phyloP scores from a whole-genome alignment of 2,797 vertebrate species.

The Leuciscus waleckii region DNA sequence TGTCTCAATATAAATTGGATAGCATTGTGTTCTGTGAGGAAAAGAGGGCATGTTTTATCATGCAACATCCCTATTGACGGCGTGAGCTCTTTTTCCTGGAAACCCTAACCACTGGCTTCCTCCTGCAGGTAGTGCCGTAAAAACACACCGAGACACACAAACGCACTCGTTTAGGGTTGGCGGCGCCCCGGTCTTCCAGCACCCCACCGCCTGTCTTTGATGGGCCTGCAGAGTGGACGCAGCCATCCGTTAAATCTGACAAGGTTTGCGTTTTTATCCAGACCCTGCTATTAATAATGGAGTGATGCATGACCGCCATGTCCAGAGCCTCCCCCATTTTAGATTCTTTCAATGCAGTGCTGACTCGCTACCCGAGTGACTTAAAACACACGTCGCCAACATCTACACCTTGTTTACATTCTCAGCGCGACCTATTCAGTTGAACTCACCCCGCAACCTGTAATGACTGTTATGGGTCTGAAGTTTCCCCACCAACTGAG shows the following conservation, averaged over 20 bases:
- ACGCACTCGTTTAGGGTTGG: constrained; percentile 24
- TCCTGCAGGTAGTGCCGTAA: constrained; percentile 35
- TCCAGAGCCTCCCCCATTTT: constrained; percentile 70
- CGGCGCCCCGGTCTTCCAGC: constrained; percentile 9
- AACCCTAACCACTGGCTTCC: background rate
- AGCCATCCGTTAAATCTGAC: constrained; percentile 91
- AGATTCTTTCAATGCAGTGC: constrained; percentile 42
- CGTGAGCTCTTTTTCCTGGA: constrained; percentile 37
- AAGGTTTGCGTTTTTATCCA: constrained; percentile 94
- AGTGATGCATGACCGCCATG: constrained; percentile 84
- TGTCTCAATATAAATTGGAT: background rate
- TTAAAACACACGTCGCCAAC: constrained; percentile 12
- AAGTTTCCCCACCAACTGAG: constrained; percentile 33
- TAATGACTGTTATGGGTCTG: constrained; percentile 27
- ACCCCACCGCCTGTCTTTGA: constrained; percentile 43
- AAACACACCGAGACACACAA: constrained; percentile 20
- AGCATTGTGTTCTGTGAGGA: background rate
- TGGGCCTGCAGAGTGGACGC: constrained; percentile 79
- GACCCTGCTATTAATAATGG: constrained; percentile 95
- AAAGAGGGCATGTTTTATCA: constrained; percentile 33
- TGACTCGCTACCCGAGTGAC: constrained; percentile 35
- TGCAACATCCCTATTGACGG: constrained; percentile 39
- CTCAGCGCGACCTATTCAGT: background rate
- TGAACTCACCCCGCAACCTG: constrained; percentile 35
- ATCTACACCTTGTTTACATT: constrained; percentile 43